Evolutionary conservation across 2,888 invertebrate species (phyloP), one percentile per base, ranked within the genome.

Genomic region (Synanthedon formicaeformis): DNA sequence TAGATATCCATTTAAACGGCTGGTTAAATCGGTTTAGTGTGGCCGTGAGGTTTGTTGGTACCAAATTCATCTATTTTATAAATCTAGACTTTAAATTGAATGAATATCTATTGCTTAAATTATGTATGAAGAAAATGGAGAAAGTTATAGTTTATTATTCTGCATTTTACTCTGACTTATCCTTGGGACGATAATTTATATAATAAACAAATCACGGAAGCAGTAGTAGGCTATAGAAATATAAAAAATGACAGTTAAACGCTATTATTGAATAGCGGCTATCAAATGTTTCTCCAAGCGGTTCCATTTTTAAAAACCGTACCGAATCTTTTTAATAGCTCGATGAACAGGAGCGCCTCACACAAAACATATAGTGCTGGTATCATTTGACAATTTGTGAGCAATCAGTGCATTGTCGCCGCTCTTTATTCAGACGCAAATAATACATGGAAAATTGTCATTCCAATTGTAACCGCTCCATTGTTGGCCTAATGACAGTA

Each of bases 351-450:
- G 81, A 80, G 81, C 82, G 79, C 74, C 81, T 62, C 72, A 69
- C 65, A 83, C 81, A 83, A 83, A 84, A 82, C 84, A 81, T 78
- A 81, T 75, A 72, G 34, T 34, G 34, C 69, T 71, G 79, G 85
- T 85, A 85, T 86, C 87, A 86, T 87, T 81, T 80, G 85, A 87
- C 87, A 87, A 87, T 87, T 87, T 83, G 87, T 74, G 84, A 87
- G 86, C 87, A 87, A 86, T 87, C 87, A 83, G 71, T 76, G 81
- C 81, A 79, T 87, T 87, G 87, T 87, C 87, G 78, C 84, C 87
- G 85, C 81, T 75, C 85, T 85, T 86, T 87, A 87, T 87, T 87
- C 87, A 82, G 71, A 75, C 70, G 75, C 83, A 79, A 83, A 87
- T 87, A 86, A 87, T 86, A 85, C 85, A 78, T 73, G 82, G 82